phyloP scores from a whole-genome alignment of 2,113 vertebrate species.

The Malurus melanocephalus region DNA sequence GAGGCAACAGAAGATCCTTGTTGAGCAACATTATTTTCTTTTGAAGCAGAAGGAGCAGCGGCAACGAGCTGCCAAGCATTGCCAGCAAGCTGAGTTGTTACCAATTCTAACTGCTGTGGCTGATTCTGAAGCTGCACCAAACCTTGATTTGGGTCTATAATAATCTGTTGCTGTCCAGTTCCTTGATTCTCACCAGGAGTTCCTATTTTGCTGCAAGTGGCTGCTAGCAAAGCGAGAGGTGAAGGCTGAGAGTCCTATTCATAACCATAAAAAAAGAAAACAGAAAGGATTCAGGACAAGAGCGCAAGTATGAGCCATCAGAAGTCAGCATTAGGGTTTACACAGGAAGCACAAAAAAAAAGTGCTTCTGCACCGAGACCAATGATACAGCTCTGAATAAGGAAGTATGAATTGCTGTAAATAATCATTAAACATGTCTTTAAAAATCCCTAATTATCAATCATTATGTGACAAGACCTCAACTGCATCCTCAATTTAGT shows the following conservation, averaged over 20 bases:
- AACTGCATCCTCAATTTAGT: neutral
- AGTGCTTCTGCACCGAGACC: neutral
- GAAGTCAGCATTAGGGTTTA: constrained; percentile 42
- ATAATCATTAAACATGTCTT: constrained; percentile 28
- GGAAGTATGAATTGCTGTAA: constrained; percentile 15
- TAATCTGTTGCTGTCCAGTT: constrained; percentile 85
- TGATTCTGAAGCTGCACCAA: constrained; percentile 91
- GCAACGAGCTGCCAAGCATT: constrained; percentile 97
- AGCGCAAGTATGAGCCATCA: constrained; percentile 47
- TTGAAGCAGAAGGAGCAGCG: constrained; percentile 83
- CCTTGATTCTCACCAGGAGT: constrained; percentile 87
- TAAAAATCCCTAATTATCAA: neutral
- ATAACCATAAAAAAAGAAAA: constrained; percentile 59
- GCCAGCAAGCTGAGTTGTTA: constrained; percentile 93
- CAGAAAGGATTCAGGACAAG: constrained; percentile 78
- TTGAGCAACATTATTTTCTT: constrained; percentile 85
- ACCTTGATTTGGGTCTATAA: constrained; percentile 91
- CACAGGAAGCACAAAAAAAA: constrained; percentile 29
- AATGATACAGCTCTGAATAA: constrained; percentile 10
- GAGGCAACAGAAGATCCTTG: constrained; percentile 75
- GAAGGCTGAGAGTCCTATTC: constrained; percentile 96
- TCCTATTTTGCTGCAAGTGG: constrained; percentile 99
- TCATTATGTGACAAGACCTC: neutral
- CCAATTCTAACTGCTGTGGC: constrained; percentile 92
- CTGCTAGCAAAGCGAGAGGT: constrained; percentile 94